phyloP scores from a whole-genome alignment of 2,888 invertebrate species.

The Stenodera caucasica region DNA sequence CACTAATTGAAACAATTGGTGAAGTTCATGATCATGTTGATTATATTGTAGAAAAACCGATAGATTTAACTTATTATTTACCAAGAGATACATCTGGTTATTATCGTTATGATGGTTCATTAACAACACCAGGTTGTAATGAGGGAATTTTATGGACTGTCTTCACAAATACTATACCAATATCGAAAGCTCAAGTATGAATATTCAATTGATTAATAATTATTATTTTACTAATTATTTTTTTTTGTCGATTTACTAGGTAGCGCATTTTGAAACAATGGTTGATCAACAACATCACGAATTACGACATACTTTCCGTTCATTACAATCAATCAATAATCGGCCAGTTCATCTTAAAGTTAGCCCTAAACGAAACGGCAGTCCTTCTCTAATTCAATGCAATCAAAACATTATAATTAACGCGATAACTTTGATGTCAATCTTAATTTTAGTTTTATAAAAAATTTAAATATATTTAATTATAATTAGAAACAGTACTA shows the following conservation, averaged over 20 bases:
- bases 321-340: conserved; percentile 27
- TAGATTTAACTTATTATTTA: conserved; percentile 53
- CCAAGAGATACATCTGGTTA: conserved; percentile 57
- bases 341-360: conserved; percentile 18
- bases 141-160: conserved; percentile 73
- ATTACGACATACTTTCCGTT: conserved; percentile 11
- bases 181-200: conserved; percentile 50
- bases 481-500: conserved; percentile 2
- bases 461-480: no score
- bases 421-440: no score
- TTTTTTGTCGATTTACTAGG: not conserved
- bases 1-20: conserved; percentile 44
- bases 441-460: no score
- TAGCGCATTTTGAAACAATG: not conserved
- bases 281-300: not conserved
- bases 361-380: not conserved
- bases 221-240: conserved; percentile 19
- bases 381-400: no score
- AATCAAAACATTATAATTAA: no score
- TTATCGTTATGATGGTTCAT: conserved; percentile 70
- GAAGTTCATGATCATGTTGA: conserved; percentile 36
- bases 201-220: conserved; percentile 10
- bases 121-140: conserved; percentile 72
- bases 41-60: conserved; percentile 23
- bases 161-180: conserved; percentile 56